Evolutionary conservation across 2,113 vertebrate genomes (phyloP), one percentile per base, ranked within the genome.

Genomic region (Oostethus manadensis): DNA sequence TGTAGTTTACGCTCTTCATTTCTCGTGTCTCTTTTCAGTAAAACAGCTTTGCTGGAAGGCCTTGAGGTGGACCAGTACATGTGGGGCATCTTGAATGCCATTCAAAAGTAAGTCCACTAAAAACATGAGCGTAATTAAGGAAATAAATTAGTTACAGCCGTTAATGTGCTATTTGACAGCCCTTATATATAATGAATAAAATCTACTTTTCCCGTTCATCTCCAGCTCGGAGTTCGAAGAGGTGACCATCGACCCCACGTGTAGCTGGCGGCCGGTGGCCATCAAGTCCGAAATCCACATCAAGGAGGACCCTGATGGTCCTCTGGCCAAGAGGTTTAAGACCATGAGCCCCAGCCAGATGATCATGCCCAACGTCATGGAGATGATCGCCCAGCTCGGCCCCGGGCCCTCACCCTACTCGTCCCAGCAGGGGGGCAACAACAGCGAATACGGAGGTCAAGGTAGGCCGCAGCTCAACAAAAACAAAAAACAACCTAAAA

Each of bases 61-160:
- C 92, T 98, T 35, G 96, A 98, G 64, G 95, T 98, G 70, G 95
- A 98, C 84, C 96, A 98, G 87, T 98, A 96, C 71, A 98, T 97
- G 94, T 98, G 95, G 96, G 94, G 96, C 66, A 96, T 98, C 83
- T 81, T 98, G 73, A 98, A 98, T 0, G 94, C 94, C 64, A 95
- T 97, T 81, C 96, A 98, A 70, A 97, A 98, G 96, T 98, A 91
- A 91, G 92, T n/a, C n/a, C n/a, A n/a, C n/a, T n/a, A n/a, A n/a
- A n/a, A n/a, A n/a, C n/a, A n/a, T n/a, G n/a, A n/a, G n/a, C n/a
- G n/a, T n/a, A n/a, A n/a, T n/a, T n/a, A n/a, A n/a, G n/a, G n/a
- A n/a, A n/a, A n/a, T n/a, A n/a, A n/a, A n/a, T n/a, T n/a, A n/a
- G n/a, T n/a, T n/a, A n/a, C n/a, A n/a, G n/a, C n/a, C n/a, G n/a